phyloP scores from a whole-genome alignment of 2,888 invertebrate species.

The Rhagium mordax region DNA sequence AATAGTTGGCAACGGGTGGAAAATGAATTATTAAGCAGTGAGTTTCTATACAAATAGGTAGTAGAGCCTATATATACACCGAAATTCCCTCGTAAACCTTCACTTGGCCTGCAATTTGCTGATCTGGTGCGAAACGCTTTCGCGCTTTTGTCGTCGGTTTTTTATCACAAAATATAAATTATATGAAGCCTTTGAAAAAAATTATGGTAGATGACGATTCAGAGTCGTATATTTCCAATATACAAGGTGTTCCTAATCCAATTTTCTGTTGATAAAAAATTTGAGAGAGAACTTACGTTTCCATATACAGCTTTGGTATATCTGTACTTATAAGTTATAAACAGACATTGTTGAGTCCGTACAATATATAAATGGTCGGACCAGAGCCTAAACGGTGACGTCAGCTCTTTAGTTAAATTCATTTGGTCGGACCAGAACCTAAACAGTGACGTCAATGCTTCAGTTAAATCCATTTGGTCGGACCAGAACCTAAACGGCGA shows the following conservation, averaged over 20 bases:
- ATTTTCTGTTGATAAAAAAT: too few relatives aligned
- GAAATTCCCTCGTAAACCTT: conserved; percentile 14
- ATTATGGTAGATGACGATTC: neutral
- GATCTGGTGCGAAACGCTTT: neutral
- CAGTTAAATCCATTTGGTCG: too few relatives aligned
- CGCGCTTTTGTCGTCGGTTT: neutral
- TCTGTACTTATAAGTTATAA: too few relatives aligned
- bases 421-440: too few relatives aligned
- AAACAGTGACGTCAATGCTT: too few relatives aligned
- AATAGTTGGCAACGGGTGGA: conserved; percentile 9
- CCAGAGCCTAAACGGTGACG: too few relatives aligned
- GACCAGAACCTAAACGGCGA: too few relatives aligned
- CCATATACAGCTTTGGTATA: too few relatives aligned
- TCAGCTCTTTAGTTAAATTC: too few relatives aligned
- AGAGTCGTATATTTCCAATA: neutral
- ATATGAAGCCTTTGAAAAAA: neutral
- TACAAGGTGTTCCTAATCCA: neutral
- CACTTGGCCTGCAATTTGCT: neutral
- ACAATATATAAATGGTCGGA: too few relatives aligned
- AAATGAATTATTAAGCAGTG: conserved; percentile 23
- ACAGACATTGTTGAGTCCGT: too few relatives aligned
- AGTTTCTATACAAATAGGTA: conserved; percentile 23
- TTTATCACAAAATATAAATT: conserved; percentile 6
- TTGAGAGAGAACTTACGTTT: too few relatives aligned
- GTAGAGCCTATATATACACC: neutral